Conservation (phyloP, 2,113 vertebrate species). For the Cyprinodon variegatus region DNA sequence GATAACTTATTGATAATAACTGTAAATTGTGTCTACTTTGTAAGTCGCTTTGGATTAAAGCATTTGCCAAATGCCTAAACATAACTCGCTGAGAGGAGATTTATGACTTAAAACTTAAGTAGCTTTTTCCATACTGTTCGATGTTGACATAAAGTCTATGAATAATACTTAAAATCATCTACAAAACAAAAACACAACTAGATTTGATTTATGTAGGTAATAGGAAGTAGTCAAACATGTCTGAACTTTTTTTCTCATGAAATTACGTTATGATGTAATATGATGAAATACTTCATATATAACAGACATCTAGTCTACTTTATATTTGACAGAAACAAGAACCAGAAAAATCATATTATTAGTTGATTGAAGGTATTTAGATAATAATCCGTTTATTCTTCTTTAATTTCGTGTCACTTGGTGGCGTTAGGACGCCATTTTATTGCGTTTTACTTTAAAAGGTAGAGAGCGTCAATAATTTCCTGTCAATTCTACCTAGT, state of each 20-base stretch:
- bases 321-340: not conserved
- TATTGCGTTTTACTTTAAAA: not conserved
- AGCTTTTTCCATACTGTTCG: no score
- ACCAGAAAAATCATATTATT: not conserved
- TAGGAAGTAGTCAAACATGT: no score
- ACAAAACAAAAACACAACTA: no score
- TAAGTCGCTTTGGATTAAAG: no score
- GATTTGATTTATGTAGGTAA: no score
- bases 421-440: not conserved
- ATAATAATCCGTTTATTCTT: not conserved
- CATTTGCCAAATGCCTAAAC: no score
- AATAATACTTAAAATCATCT: no score
- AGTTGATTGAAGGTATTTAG: not conserved
- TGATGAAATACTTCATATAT: not conserved
- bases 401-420: not conserved
- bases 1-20: no score
- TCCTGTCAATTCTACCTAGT: not conserved
- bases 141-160: not conserved
- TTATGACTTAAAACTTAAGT: no score
- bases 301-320: not conserved
- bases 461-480: not conserved
- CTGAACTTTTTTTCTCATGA: no score
- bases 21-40: no score
- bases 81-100: no score
- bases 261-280: not conserved